Evolutionary conservation across 2,113 vertebrate species (phyloP).

Genomic region (Rhinolophus sinicus): DNA sequence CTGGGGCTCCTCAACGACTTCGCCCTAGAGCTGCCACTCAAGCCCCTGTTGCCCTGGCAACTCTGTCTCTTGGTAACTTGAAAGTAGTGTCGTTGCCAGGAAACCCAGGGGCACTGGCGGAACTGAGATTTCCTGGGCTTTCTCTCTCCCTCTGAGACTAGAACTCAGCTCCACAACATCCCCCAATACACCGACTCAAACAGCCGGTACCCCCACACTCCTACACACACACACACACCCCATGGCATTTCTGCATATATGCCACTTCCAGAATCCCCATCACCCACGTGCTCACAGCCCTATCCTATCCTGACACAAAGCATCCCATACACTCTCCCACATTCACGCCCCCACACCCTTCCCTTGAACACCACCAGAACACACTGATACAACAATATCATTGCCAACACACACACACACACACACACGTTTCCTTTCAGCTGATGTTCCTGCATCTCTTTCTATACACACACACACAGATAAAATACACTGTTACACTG

Average conservation of each 20-base stretch:
- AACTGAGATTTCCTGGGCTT: slow-evolving; percentile 65
- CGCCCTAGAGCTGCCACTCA: slow-evolving; percentile 90
- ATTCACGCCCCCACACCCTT: not conserved
- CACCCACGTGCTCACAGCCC: not conserved
- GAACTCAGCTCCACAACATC: slow-evolving; percentile 52
- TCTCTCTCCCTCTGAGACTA: slow-evolving; percentile 56
- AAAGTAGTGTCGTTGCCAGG: slow-evolving; percentile 76
- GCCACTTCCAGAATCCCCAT: not conserved
- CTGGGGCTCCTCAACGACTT: slow-evolving; percentile 86
- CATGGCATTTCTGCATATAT: not conserved
- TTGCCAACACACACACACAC: not conserved
- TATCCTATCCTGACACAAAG: slow-evolving; percentile 10
- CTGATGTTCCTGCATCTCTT: not conserved
- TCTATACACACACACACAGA: not conserved
- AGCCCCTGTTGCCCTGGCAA: slow-evolving; percentile 88
- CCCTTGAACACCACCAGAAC: not conserved
- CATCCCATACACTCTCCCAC: not conserved
- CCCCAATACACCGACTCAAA: slow-evolving; percentile 48
- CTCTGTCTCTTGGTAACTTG: slow-evolving; percentile 80
- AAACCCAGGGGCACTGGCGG: slow-evolving; percentile 49
- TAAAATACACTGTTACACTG: not conserved
- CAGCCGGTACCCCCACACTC: not conserved
- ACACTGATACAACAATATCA: not conserved
- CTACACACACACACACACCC: not conserved
- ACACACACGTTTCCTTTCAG: not conserved